Evolutionary conservation across 2,888 invertebrate genomes (phyloP).

Genomic region (Eupithecia abbreviata): DNA sequence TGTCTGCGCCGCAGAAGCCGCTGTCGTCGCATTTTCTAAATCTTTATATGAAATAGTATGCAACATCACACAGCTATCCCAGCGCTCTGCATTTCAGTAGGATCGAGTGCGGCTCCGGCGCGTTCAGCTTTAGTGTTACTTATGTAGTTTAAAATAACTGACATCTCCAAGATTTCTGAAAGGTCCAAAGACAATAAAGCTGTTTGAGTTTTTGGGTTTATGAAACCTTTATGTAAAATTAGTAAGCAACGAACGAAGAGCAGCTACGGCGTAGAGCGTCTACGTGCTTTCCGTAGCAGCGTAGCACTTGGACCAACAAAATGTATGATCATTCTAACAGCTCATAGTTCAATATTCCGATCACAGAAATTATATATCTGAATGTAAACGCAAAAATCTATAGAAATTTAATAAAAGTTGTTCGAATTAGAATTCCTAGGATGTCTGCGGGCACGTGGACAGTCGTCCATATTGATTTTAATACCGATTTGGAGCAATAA

Average conservation of each 20-base stretch:
- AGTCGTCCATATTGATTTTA: background rate
- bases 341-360: background rate
- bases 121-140: background rate
- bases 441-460: conserved; percentile 14
- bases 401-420: conserved; percentile 34
- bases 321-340: conserved; percentile 23
- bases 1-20: too few species aligned
- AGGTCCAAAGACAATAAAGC: background rate
- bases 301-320: conserved; percentile 21
- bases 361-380: background rate
- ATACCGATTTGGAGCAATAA: background rate
- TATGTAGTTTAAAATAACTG: background rate
- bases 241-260: conserved; percentile 22
- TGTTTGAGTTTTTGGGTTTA: background rate
- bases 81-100: too few species aligned
- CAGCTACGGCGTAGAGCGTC: conserved; percentile 43
- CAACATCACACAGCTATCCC: too few species aligned
- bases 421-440: conserved; percentile 33
- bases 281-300: conserved; percentile 37
- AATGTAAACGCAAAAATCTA: conserved; percentile 11
- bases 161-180: background rate
- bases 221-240: background rate
- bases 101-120: too few species aligned
- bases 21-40: too few species aligned
- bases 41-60: too few species aligned